Evolutionary conservation across 2,888 invertebrate species (phyloP), one percentile per base, ranked within the genome.

Genomic region (Heliconius cydno): DNA sequence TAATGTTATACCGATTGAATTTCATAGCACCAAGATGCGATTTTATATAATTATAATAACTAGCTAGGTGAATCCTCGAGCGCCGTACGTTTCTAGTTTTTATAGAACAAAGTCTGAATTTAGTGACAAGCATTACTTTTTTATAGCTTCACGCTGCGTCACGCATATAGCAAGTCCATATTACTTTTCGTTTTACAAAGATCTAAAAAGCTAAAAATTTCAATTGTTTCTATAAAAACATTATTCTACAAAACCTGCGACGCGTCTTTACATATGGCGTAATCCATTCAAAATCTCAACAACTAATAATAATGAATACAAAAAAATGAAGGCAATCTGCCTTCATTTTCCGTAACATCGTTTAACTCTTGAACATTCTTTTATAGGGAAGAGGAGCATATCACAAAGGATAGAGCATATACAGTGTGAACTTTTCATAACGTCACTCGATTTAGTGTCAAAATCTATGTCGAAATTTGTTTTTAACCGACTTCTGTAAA

Each of bases 1-100:
- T 7, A 30, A 65, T 6, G n/a, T 60, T n/a, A 28, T 60, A 74
- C 68, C 57, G 73, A 74, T 25, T 52, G 67, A 34, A 46, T 28
- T 73, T 52, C 52, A 66, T 76, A 82, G 82, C 82, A 82, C 82
- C 82, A 82, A 80, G 68, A 79, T 70, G 81, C 79, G 78, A 52
- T 76, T 73, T 73, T 46, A 30, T 38, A 68, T 25, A 28, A 25
- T n/a, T 28, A 60, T 60, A 57, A 22, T 25, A 46, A 63, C 38
- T 38, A 75, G 60, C 60, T 60, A 65, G 3, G n/a, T 34, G 22
- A 30, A 65, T n/a, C 34, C 46, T 19, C 28, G 41, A 22, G 30
- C 38, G 22, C 30, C 52, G 15, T 7, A 46, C 41, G 7, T 65
- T 67, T 28, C 19, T 10, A 15, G 22, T 57, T 46, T 46, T 66